Evolutionary conservation across 2,797 vertebrate species (phyloP).

Genomic region (Xenentodon cancila): DNA sequence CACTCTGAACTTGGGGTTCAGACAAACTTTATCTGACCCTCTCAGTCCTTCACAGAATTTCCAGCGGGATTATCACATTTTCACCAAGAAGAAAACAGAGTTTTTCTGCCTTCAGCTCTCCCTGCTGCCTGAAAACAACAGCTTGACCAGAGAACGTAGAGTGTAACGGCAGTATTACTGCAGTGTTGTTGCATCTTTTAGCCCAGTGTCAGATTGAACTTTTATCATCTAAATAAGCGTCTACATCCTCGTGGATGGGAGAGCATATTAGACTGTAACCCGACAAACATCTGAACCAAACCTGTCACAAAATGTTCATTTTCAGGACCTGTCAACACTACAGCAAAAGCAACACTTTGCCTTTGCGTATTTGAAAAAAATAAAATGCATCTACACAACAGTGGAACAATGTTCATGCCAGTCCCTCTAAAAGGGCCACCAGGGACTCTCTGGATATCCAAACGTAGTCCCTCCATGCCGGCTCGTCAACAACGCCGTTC

Average conservation of each 20-base stretch:
- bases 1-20: conserved; percentile 53
- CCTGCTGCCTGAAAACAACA: conserved; percentile 18
- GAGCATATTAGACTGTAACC: too few species aligned
- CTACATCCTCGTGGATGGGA: not conserved
- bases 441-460: too few species aligned
- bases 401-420: too few species aligned
- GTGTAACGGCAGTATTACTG: not conserved
- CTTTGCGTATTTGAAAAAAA: too few species aligned
- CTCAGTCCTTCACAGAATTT: conserved; percentile 39
- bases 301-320: too few species aligned
- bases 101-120: conserved; percentile 49
- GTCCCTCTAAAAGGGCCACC: too few species aligned
- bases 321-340: too few species aligned
- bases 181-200: not conserved
- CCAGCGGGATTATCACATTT: conserved; percentile 48
- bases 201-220: not conserved
- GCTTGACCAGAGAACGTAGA: not conserved
- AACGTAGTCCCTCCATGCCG: too few species aligned
- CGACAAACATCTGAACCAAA: too few species aligned
- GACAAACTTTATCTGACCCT: conserved; percentile 66
- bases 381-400: too few species aligned
- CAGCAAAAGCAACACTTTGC: too few species aligned
- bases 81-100: conserved; percentile 45
- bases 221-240: not conserved
- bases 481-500: too few species aligned